These are phyloP conservation scores for Poecilia wingei DNA, from an alignment of 2,797 vertebrate species.

Conservation along the genomic window DNA sequence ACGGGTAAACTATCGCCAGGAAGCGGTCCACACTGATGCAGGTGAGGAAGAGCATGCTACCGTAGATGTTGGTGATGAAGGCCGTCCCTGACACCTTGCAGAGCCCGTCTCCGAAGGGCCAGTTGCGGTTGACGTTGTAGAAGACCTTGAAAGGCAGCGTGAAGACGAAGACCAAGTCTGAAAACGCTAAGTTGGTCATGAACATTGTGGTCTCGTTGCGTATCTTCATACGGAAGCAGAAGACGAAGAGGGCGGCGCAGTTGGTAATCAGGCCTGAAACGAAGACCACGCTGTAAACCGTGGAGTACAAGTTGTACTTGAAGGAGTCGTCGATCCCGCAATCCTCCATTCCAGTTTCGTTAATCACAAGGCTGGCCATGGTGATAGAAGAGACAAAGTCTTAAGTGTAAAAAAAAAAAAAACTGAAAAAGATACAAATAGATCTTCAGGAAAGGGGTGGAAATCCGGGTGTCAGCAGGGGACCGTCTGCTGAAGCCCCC, in stretches of 20 bases:
- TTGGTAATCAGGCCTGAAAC: conserved; percentile 94
- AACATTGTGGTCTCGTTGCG: conserved; percentile 95
- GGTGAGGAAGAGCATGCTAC: conserved; percentile 98
- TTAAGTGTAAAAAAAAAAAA: conserved; percentile 13
- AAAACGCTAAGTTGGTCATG: conserved; percentile 95
- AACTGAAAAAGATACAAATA: conserved; percentile 13
- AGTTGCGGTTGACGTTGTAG: conserved; percentile 95
- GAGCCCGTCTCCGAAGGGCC: conserved; percentile 94
- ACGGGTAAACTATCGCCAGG: conserved; percentile 95
- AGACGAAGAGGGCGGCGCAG: conserved; percentile 95
- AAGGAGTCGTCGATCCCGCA: conserved; percentile 96
- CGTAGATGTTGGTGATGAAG: conserved; percentile 97
- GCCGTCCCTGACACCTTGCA: conserved; percentile 96
- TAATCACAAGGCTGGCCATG: conserved; percentile 83
- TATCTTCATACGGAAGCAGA: conserved; percentile 96
- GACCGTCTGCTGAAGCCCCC: conserved; percentile 50
- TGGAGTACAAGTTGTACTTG: conserved; percentile 96
- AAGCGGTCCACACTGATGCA: conserved; percentile 98
- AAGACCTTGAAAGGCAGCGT: conserved; percentile 97
- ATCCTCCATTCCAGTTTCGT: conserved; percentile 90
- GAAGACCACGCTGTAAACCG: conserved; percentile 95
- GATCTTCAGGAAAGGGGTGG: conserved; percentile 17
- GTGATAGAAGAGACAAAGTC: conserved; percentile 11
- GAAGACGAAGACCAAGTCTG: conserved; percentile 95
- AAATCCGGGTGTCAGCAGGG: conserved; percentile 62